Evolutionary conservation across 1,140 invertebrate species (phyloP), one percentile per base, ranked within the genome.

Genomic region (Caenorhabditis inopinata): DNA sequence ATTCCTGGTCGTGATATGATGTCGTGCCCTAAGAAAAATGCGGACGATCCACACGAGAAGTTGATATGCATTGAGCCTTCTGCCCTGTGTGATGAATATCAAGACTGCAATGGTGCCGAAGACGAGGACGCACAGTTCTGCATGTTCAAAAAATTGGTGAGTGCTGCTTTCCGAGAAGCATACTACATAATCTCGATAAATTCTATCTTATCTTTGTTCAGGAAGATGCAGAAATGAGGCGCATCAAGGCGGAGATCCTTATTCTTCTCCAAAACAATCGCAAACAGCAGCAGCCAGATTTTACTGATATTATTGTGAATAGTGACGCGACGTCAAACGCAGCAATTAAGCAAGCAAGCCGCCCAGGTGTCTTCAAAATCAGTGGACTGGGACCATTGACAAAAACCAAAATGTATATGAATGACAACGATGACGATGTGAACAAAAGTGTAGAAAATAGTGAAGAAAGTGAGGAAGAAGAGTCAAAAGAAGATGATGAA

Each of bases 111-210:
- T 0, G 86, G 89, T 75, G 85, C 83, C 4, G 85, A 89, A 53
- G 89, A 90, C 82, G 89, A 90, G 85, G 78, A 83, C 23, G 77
- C 82, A 1, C 76, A 80, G 9, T 81, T 85, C 38, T 88, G 87
- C 79, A 82, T 88, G 45, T 88, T 87, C 78, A 86, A 86, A 73
- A 80, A 82, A 76, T 83, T 86, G 42, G 87, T 88, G 80, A 85
- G 87, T 82, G 76, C 11, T 12, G 7, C 14, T 74, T 32, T 18
- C 9, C n/a, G 6, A 18, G 5, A 38, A 9, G 5, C 32, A 2
- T 0, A 18, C n/a, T 18, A 21, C 1, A 68, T 18, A 68, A 38
- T 25, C 18, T 32, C 1, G 14, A 9, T 12, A 18, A 11, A 11
- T 4, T 68, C 7, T 68, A 68, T 68, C 32, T 38, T 68, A 2